Conservation (phyloP, 2,888 invertebrate species). For the Trissolcus japonicus region DNA sequence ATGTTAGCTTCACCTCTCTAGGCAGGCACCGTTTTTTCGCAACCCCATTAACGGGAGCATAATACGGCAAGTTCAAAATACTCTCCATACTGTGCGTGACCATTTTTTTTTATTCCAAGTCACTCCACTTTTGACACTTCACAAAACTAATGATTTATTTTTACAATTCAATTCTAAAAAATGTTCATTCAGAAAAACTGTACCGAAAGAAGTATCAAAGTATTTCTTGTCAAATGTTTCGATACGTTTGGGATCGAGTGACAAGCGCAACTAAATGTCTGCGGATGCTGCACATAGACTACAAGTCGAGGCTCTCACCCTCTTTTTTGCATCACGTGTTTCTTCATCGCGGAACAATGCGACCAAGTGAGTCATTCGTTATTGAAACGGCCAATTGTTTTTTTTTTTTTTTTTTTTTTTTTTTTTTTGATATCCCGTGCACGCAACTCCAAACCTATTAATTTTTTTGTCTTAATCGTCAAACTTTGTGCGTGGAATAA, state of each 20-base stretch:
- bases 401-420: too few species aligned
- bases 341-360: constrained; percentile 59
- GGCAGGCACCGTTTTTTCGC: constrained; percentile 71
- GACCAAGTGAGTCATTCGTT: constrained; percentile 65
- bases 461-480: background rate
- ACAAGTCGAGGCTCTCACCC: constrained; percentile 57
- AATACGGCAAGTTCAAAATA: constrained; percentile 74
- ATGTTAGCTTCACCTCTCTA: constrained; percentile 69
- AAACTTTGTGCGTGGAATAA: too few species aligned
- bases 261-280: constrained; percentile 61
- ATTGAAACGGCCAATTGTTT: background rate
- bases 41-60: constrained; percentile 64
- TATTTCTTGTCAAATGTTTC: too few species aligned
- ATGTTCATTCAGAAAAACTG: too few species aligned
- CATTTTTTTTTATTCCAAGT: constrained; percentile 60
- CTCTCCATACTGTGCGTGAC: constrained; percentile 75
- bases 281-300: constrained; percentile 62
- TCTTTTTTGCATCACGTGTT: constrained; percentile 52
- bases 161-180: background rate
- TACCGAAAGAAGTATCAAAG: too few species aligned
- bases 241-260: constrained; percentile 26
- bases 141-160: background rate
- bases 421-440: too few species aligned
- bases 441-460: too few species aligned
- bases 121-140: background rate